Percentiles rank a stretch among this genome's conserved stretches.
Evolutionary conservation across 1,140 invertebrate genomes (phyloP).

Genomic region (Eciton burchellii): DNA sequence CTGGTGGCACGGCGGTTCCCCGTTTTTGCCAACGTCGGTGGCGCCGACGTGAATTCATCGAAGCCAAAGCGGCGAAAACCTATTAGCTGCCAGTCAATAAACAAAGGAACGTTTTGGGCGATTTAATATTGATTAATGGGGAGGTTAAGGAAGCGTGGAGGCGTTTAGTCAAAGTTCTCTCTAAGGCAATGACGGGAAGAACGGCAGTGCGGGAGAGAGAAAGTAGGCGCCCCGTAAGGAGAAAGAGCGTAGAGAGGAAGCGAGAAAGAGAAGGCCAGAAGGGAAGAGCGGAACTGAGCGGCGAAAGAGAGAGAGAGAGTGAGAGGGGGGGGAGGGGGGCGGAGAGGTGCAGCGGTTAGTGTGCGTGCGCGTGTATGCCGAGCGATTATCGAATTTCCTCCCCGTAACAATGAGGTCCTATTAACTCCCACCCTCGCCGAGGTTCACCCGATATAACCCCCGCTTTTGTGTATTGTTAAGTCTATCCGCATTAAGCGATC

Average conservation of each 20-base stretch:
- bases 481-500: conserved; percentile 85
- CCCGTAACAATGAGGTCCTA: conserved; percentile 86
- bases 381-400: conserved; percentile 86
- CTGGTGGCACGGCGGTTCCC: conserved; percentile 20
- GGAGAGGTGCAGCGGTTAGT: conserved; percentile 44
- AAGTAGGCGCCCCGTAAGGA: conserved; percentile 46
- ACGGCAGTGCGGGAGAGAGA: conserved; percentile 47
- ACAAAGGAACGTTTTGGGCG: conserved; percentile 85
- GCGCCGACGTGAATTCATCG: conserved; percentile 64
- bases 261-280: conserved; percentile 10
- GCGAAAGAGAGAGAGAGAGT: conserved; percentile 18
- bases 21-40: conserved; percentile 64
- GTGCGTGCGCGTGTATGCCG: conserved; percentile 81
- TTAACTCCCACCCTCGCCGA: conserved; percentile 84
- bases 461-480: conserved; percentile 85
- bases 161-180: conserved; percentile 86
- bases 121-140: conserved; percentile 87
- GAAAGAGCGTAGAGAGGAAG: conserved; percentile 40
- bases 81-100: conserved; percentile 85
- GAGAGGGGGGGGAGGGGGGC: neutral
- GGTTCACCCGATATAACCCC: conserved; percentile 82
- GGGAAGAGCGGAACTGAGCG: neutral
- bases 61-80: conserved; percentile 80
- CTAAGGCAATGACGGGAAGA: conserved; percentile 76
- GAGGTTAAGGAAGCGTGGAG: conserved; percentile 85